These are phyloP conservation scores for Hemicrepidius hirtus DNA, from an alignment of 2,888 invertebrate species.

Conservation along the genomic window DNA sequence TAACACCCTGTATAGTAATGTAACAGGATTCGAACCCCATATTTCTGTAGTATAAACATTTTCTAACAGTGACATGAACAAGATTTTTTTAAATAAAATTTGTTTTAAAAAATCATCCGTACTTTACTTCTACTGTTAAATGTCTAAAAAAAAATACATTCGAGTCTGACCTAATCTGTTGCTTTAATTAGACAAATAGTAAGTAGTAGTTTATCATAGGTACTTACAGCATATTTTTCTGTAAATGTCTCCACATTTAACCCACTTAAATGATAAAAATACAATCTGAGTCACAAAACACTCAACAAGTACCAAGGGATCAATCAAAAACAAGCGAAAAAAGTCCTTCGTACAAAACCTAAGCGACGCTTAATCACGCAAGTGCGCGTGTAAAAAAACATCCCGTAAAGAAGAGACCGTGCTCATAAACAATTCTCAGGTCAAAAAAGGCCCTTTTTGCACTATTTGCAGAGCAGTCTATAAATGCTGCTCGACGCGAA, in stretches of 20 bases:
- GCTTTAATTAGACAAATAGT: too few species aligned
- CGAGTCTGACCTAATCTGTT: too few species aligned
- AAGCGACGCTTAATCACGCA: not conserved
- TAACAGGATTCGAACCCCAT: too few species aligned
- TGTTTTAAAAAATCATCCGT: too few species aligned
- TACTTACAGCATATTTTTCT: conserved; percentile 1
- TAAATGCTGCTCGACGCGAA: conserved; percentile 59
- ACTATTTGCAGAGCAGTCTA: conserved; percentile 42
- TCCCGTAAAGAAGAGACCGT: not conserved
- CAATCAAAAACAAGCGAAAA: not conserved
- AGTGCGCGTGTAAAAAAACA: not conserved
- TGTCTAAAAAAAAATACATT: too few species aligned
- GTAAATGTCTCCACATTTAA: conserved; percentile 6
- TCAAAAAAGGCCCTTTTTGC: conserved; percentile 14
- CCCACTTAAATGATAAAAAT: conserved; percentile 8
- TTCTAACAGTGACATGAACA: too few species aligned
- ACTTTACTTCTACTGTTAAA: too few species aligned
- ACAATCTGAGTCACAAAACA: not conserved
- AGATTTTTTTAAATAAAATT: too few species aligned
- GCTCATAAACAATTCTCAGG: conserved; percentile 7
- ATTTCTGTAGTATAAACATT: too few species aligned
- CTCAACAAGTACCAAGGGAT: conserved; percentile 6
- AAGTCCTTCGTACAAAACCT: not conserved
- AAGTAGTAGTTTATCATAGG: too few species aligned
- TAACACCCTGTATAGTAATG: too few species aligned